Base-by-base conservation (phyloP, 2,113 vertebrate species). In the Ophthalmolycus amberensis region DNA sequence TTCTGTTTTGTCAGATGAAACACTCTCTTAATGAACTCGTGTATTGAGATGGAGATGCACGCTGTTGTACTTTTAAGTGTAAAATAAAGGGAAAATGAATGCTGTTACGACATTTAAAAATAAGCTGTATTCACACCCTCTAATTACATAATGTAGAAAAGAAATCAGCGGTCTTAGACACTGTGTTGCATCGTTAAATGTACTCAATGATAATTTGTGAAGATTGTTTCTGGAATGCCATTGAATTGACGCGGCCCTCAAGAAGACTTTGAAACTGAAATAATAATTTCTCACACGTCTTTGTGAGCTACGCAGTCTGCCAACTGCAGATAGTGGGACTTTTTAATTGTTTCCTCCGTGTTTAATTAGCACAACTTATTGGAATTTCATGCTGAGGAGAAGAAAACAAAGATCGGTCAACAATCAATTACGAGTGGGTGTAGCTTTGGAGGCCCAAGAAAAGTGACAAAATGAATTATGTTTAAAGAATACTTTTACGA, bases 301-400 rank as follows among this genome's bases (percentile, higher is more conserved):
- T 48, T 52, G 74, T 70, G 82, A 92, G 84, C 73, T 73, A 48
- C 72, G 70, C 75, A 71, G 89, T 83, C 89, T 93, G 92, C 79
- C 52, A 40, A 20, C 79, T 83, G 89, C 88, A 89, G 90, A 94
- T 92, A 94, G 84, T 71, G 59, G 29, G 56, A 66, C 77, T 87
- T 92, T 91, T 92, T 93, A 95, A 93, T 93, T 91, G 84, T 90
- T 85, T 90, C 88, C 83, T 83, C 82, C 76, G 81, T 83, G 77
- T 93, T 93, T 93, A 92, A 95, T 94, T 94, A 92, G 79, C 82
- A 65, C 59, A 81, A 62, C 79, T 90, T 86, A 88, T 92, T 91
- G 83, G 73, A 84, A 82, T 90, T 90, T 84, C 87, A 71, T 79
- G 84, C 85, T 63, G 79, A 78, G 77, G 71, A 72, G 68, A 75